Evolutionary conservation across 2,113 vertebrate species (phyloP).

Genomic region (Smithornis capensis): DNA sequence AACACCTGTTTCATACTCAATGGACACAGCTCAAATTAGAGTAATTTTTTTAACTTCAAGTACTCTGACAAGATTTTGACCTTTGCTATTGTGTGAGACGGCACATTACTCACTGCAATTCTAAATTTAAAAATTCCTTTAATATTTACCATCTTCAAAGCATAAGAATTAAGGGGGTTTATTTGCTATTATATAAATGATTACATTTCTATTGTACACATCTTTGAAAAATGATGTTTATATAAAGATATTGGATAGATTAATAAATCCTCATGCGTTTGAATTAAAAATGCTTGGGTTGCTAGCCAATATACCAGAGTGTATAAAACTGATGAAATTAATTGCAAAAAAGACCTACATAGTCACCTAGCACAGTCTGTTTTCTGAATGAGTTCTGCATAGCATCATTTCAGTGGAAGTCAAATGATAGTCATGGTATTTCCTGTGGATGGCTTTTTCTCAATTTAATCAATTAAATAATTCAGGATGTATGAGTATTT

Average conservation of each 20-base stretch:
- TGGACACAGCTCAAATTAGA: background rate
- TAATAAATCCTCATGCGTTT: background rate
- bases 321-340: background rate
- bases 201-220: background rate
- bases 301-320: background rate
- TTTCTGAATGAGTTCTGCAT: background rate
- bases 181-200: background rate
- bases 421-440: background rate
- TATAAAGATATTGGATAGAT: constrained; percentile 1
- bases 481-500: background rate
- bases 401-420: background rate
- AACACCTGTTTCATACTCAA: background rate
- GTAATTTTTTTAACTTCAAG: background rate
- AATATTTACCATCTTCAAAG: background rate
- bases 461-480: background rate
- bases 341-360: background rate
- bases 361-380: background rate
- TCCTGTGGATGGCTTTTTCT: background rate
- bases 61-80: background rate
- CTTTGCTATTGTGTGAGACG: background rate
- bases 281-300: background rate
- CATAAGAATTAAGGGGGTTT: background rate
- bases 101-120: background rate
- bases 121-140: background rate
- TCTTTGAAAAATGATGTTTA: constrained; percentile 7